phyloP scores from a whole-genome alignment of 37 sponge, comb jelly and placozoan species.

The Bolinopsis microptera region DNA sequence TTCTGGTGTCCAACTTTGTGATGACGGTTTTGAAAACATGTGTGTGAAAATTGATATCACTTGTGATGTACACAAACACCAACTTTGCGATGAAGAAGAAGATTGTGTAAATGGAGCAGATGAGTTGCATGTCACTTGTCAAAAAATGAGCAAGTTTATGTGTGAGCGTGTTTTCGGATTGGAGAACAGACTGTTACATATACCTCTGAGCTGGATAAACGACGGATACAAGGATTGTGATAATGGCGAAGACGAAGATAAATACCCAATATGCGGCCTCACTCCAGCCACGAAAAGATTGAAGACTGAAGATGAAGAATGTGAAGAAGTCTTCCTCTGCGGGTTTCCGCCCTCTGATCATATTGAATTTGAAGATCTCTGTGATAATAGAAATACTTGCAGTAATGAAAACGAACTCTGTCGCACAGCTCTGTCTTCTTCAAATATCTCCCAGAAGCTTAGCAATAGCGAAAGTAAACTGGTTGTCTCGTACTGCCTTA shows the following conservation, averaged over 20 bases:
- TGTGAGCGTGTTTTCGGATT: background rate
- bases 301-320: background rate
- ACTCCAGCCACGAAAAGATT: background rate
- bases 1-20: background rate
- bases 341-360: background rate
- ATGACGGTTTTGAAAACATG: background rate
- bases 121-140: background rate
- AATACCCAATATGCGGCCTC: background rate
- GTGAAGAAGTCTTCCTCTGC: slow-evolving; percentile 35
- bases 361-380: background rate
- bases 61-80: slow-evolving; percentile 37
- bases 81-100: background rate
- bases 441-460: background rate
- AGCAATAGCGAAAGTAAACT: background rate
- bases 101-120: slow-evolving; percentile 26
- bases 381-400: background rate
- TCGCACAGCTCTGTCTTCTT: background rate
- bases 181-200: background rate
- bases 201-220: background rate
- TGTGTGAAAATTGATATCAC: background rate
- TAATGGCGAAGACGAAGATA: background rate
- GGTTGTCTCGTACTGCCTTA: background rate
- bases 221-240: background rate
- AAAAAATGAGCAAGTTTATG: background rate
- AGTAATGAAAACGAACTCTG: background rate